Evolutionary conservation across 23 tunicate species (phyloP).

Genomic region (Phallusia fumigata): DNA sequence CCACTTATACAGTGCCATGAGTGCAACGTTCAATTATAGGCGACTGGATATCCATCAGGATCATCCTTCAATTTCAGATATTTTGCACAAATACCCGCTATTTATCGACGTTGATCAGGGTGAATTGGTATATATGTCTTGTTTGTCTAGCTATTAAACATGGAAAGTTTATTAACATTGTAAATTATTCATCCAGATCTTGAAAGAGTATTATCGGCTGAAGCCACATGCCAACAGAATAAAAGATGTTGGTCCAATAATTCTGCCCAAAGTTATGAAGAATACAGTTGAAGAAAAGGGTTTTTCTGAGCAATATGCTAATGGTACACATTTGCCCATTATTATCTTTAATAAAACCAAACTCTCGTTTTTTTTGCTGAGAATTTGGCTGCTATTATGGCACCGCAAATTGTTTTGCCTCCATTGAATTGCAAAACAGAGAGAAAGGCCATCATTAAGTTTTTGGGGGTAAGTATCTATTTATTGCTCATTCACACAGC

Average conservation of each 20-base stretch:
- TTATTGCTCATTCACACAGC: neutral
- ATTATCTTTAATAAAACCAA: neutral
- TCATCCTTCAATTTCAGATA: slow-evolving; percentile 11
- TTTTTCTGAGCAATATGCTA: slow-evolving; percentile 4
- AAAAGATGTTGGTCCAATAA: neutral
- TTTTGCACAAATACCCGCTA: slow-evolving; percentile 3
- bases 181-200: slow-evolving; percentile 6
- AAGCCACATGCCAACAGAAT: slow-evolving; percentile 2
- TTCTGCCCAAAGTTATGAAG: neutral
- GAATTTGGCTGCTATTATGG: slow-evolving; percentile 13
- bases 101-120: slow-evolving; percentile 13
- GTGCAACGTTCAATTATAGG: slow-evolving; percentile 9
- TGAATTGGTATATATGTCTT: slow-evolving; percentile 1
- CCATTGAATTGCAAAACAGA: slow-evolving; percentile 4
- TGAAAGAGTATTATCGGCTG: neutral
- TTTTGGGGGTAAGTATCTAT: slow-evolving; percentile 8
- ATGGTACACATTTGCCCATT: neutral
- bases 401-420: neutral
- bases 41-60: slow-evolving; percentile 7
- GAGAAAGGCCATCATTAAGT: neutral
- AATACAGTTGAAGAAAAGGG: neutral
- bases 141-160: neutral
- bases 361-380: neutral
- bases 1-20: slow-evolving; percentile 4
- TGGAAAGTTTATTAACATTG: neutral